Conservation (phyloP, 64 coral and sea anemone species). For the Cladopsammia gracilis region DNA sequence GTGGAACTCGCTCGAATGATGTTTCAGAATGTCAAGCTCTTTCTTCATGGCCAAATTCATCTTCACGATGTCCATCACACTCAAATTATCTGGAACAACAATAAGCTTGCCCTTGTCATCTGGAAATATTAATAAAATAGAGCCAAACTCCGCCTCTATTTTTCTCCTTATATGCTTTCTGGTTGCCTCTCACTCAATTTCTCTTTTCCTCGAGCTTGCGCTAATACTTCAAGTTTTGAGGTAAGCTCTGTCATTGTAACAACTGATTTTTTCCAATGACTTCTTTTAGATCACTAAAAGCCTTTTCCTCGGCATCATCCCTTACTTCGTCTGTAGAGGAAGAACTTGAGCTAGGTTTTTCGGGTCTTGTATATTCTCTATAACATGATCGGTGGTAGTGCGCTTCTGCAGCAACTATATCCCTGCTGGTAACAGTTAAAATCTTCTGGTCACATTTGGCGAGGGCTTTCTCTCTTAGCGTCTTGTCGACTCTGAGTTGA, state of each 20-base stretch:
- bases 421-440: slow-evolving; percentile 51
- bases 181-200: slow-evolving; percentile 31
- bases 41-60: slow-evolving; percentile 29
- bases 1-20: background rate
- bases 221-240: slow-evolving; percentile 35
- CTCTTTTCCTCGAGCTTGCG: slow-evolving; percentile 36
- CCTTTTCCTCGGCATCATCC: slow-evolving; percentile 18
- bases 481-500: slow-evolving; percentile 42
- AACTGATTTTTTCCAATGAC: slow-evolving; percentile 14
- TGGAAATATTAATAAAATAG: slow-evolving; percentile 49
- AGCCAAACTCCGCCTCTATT: slow-evolving; percentile 51
- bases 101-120: slow-evolving; percentile 51
- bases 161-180: slow-evolving; percentile 67
- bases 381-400: slow-evolving; percentile 23
- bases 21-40: slow-evolving; percentile 44
- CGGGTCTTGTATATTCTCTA: slow-evolving; percentile 30
- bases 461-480: slow-evolving; percentile 29
- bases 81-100: slow-evolving; percentile 26
- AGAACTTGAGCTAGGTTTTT: background rate
- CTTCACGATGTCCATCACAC: slow-evolving; percentile 10
- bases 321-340: slow-evolving; percentile 12
- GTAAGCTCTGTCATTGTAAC: slow-evolving; percentile 65
- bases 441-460: slow-evolving; percentile 67
- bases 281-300: slow-evolving; percentile 10
- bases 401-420: slow-evolving; percentile 54